phyloP scores from a whole-genome alignment of 2,113 vertebrate genomes.

The Fregata magnificens region DNA sequence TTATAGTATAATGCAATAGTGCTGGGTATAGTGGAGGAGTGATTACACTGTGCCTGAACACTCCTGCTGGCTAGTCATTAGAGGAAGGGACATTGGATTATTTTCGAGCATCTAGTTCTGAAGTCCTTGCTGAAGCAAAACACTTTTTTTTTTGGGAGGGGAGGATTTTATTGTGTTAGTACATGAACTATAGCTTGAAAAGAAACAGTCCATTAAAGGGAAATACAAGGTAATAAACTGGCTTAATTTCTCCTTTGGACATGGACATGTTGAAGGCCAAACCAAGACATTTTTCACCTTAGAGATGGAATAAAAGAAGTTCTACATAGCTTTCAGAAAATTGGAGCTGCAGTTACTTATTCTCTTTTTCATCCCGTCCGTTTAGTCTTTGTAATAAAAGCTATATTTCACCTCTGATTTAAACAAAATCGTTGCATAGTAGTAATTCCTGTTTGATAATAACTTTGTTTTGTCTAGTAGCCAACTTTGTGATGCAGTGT shows the following conservation, averaged over 20 bases:
- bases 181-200: neutral
- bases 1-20: constrained; percentile 23
- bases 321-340: neutral
- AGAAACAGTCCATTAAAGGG: neutral
- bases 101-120: neutral
- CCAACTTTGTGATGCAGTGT: neutral
- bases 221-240: neutral
- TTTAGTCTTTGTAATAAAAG: neutral
- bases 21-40: neutral
- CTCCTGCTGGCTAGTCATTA: neutral
- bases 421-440: neutral
- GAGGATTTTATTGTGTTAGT: neutral
- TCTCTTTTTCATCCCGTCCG: neutral
- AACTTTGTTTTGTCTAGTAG: neutral
- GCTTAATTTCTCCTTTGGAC: neutral
- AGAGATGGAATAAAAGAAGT: neutral
- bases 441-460: neutral
- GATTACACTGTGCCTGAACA: neutral
- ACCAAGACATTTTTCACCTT: neutral
- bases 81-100: neutral
- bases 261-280: neutral
- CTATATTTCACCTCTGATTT: neutral
- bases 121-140: neutral
- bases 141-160: neutral
- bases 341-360: neutral